phyloP scores from a whole-genome alignment of 1,140 invertebrate genomes.

The Camponotus floridanus region DNA sequence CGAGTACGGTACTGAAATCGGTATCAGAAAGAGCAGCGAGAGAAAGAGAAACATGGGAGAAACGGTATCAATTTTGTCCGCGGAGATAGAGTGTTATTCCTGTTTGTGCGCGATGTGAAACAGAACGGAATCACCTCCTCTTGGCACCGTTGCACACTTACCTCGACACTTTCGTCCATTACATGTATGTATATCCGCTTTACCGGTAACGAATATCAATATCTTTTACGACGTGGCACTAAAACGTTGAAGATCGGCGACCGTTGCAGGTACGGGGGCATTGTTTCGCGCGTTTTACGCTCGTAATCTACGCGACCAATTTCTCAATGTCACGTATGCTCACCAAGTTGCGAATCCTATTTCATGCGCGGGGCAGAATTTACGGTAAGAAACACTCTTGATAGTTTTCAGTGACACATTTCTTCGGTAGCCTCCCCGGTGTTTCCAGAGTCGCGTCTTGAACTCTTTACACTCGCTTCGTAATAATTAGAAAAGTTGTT shows the following conservation, averaged over 20 bases:
- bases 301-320: constrained; percentile 70
- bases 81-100: constrained; percentile 59
- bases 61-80: constrained; percentile 44
- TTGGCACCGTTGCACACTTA: constrained; percentile 48
- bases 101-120: constrained; percentile 43
- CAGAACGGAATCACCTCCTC: constrained; percentile 58
- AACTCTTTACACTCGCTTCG: background rate
- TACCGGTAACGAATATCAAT: constrained; percentile 62
- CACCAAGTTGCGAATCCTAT: constrained; percentile 31
- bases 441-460: background rate
- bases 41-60: background rate
- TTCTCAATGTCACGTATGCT: constrained; percentile 69
- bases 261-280: constrained; percentile 62
- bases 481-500: constrained; percentile 11
- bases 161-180: constrained; percentile 52
- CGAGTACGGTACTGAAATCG: background rate
- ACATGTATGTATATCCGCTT: constrained; percentile 51
- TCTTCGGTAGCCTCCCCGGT: background rate
- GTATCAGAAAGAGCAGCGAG: constrained; percentile 14
- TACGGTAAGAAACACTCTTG: constrained; percentile 43
- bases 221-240: constrained; percentile 71
- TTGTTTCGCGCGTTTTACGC: constrained; percentile 71
- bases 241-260: constrained; percentile 69
- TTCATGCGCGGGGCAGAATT: constrained; percentile 23
- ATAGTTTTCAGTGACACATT: constrained; percentile 25